Evolutionary conservation across 2,797 vertebrate genomes (phyloP).

Genomic region (Malurus splendens): DNA sequence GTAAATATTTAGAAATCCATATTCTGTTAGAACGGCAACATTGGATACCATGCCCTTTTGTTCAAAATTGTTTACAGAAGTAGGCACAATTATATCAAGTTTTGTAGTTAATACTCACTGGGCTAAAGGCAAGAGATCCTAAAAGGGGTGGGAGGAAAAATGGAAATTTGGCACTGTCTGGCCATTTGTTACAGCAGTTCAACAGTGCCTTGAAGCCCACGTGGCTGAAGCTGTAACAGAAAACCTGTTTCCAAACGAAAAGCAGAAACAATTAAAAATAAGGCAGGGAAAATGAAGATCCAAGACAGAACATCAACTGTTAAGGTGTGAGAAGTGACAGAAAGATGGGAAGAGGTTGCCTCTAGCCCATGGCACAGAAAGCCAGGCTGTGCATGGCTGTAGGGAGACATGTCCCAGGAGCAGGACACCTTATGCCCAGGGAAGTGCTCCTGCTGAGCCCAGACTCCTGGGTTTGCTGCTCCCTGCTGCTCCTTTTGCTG

Average conservation of each 20-base stretch:
- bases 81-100: not conserved
- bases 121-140: not conserved
- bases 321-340: not conserved
- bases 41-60: not conserved
- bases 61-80: constrained; percentile 15
- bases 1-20: constrained; percentile 49
- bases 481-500: not conserved
- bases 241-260: not conserved
- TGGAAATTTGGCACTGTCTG: not conserved
- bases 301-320: not conserved
- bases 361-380: not conserved
- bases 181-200: not conserved
- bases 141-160: not conserved
- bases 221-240: not conserved
- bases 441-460: not conserved
- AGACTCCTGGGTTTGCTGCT: accelerated
- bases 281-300: not conserved
- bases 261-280: not conserved
- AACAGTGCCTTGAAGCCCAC: not conserved
- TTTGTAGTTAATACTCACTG: not conserved
- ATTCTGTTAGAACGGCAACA: not conserved
- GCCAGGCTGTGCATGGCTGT: not conserved
- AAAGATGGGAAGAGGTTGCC: not conserved
- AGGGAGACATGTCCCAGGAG: not conserved
- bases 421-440: not conserved